A percentile compares a stretch with the other conserved stretches of the same genome.
Evolutionary conservation across 2,113 vertebrate genomes (phyloP).

Genomic region (Callithrix jacchus): DNA sequence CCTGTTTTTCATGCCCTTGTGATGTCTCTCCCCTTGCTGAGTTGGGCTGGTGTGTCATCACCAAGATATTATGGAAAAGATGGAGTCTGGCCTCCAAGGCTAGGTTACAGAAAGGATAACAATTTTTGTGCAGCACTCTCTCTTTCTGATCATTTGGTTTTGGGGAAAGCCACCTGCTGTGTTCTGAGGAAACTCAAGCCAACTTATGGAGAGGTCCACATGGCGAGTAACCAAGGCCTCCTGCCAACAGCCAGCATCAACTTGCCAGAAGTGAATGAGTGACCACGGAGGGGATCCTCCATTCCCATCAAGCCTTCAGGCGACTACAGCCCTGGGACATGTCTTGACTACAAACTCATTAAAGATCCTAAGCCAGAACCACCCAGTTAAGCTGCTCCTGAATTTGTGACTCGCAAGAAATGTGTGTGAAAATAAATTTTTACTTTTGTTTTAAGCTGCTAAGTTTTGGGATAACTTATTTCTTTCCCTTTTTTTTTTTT

Average conservation of each 20-base stretch:
- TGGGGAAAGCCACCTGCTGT: not conserved
- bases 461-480: not conserved
- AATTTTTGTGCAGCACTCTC: fast-evolving
- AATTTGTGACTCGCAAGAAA: not conserved
- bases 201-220: fast-evolving
- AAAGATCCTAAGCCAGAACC: not conserved
- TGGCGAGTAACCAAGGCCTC: not conserved
- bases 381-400: not conserved
- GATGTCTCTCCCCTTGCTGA: not conserved
- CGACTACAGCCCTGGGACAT: fast-evolving
- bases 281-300: not conserved
- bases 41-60: fast-evolving
- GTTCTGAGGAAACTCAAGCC: not conserved
- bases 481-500: too few relatives aligned
- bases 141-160: not conserved
- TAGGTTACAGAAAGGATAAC: not conserved
- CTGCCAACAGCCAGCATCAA: not conserved
- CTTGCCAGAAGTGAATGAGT: not conserved
- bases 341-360: not conserved
- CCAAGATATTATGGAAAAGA: not conserved
- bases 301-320: not conserved
- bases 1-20: too few relatives aligned
- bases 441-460: not conserved
- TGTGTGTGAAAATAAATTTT: not conserved
- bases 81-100: not conserved